These are phyloP conservation scores for Ia io DNA, from an alignment of 2,113 vertebrate species.

Conservation along the genomic window DNA sequence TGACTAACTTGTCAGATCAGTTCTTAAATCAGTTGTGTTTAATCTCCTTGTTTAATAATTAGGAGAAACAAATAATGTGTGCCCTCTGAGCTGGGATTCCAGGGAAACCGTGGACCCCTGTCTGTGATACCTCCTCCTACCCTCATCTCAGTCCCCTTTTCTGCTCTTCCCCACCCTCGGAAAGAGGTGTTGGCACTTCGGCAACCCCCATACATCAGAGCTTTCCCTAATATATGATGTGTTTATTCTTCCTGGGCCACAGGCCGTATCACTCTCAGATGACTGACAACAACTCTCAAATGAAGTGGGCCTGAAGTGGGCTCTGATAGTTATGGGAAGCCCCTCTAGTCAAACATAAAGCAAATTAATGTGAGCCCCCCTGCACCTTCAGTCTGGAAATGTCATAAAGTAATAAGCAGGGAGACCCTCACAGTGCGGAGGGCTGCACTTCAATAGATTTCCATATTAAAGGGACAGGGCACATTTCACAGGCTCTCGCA, in stretches of 20 bases:
- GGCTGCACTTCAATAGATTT: conserved; percentile 85
- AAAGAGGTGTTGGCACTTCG: conserved; percentile 73
- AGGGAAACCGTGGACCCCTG: background rate
- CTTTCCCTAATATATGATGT: conserved; percentile 83
- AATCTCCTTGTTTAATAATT: background rate
- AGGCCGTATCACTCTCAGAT: conserved; percentile 85
- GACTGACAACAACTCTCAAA: conserved; percentile 90
- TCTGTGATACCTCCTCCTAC: background rate
- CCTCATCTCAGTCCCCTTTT: conserved; percentile 33
- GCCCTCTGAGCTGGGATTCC: background rate
- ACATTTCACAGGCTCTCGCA: conserved; percentile 38
- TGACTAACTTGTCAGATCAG: background rate
- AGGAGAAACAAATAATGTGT: background rate
- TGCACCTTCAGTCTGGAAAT: conserved; percentile 87
- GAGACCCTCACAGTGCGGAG: conserved; percentile 76
- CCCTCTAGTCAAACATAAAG: conserved; percentile 91
- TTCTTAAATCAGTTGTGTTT: background rate
- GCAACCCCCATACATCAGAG: conserved; percentile 74
- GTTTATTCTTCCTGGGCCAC: conserved; percentile 85
- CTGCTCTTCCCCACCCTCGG: conserved; percentile 67
- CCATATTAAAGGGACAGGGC: conserved; percentile 83
- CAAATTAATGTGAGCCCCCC: conserved; percentile 88
- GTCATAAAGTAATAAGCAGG: conserved; percentile 88
- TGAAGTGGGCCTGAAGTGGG: conserved; percentile 83
- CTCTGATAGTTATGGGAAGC: conserved; percentile 84